Conservation (phyloP, 2,797 vertebrate species). For the Eleutherodactylus coqui region DNA sequence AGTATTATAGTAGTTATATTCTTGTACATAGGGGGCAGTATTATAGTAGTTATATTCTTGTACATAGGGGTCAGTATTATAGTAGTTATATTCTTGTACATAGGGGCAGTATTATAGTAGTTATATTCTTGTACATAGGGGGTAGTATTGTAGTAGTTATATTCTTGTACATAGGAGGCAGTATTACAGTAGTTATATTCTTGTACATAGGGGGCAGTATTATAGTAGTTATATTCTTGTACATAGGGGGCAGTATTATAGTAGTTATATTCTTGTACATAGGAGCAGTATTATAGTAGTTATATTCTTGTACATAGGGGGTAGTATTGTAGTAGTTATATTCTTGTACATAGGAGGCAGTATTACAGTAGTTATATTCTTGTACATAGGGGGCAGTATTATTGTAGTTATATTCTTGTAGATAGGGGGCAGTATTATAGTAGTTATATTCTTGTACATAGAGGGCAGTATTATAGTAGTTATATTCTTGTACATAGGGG, state of each 20-base stretch:
- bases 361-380: constrained; percentile 9
- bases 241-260: not conserved
- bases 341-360: constrained; percentile 7
- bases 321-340: not conserved
- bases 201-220: not conserved
- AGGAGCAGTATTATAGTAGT: not conserved
- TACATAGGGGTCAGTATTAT: too few relatives aligned
- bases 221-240: not conserved
- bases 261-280: not conserved
- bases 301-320: not conserved
- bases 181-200: not conserved
- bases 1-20: too few relatives aligned
- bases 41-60: too few relatives aligned
- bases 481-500: not conserved
- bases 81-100: too few relatives aligned
- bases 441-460: constrained; percentile 1
- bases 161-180: constrained; percentile 1
- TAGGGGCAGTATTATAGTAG: constrained; percentile 9
- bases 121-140: not conserved
- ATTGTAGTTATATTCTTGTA: constrained; percentile 12
- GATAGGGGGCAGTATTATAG: not conserved
- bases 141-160: not conserved
- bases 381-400: not conserved
- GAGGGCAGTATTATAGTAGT: not conserved
- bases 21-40: too few relatives aligned